Percentiles rank a stretch among this genome's conserved stretches.
Evolutionary conservation across 2,113 vertebrate species (phyloP).

Genomic region (Pluvianellus socialis): DNA sequence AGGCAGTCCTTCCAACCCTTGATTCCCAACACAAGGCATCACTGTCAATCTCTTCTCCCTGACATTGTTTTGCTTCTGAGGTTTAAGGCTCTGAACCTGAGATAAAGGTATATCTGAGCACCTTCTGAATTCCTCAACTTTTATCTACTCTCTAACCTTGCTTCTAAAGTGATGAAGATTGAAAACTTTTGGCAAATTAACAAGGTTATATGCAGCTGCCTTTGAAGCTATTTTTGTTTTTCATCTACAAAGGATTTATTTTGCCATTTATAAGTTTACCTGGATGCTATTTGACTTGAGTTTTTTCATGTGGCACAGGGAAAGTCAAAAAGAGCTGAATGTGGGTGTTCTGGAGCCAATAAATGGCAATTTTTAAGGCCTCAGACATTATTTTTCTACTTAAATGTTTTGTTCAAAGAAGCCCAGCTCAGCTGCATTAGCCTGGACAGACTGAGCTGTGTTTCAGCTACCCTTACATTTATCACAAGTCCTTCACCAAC

Average conservation of each 20-base stretch:
- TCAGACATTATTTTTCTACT: not conserved
- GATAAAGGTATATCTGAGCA: not conserved
- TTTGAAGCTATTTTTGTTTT: constrained; percentile 13
- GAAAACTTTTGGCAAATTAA: constrained; percentile 45
- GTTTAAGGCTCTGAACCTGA: not conserved
- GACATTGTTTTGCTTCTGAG: not conserved
- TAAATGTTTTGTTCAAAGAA: not conserved
- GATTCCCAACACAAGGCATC: not conserved
- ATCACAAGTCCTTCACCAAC: not conserved
- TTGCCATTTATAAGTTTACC: not conserved
- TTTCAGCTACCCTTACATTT: not conserved
- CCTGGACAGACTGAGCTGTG: not conserved
- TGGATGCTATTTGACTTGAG: not conserved
- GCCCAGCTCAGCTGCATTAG: not conserved
- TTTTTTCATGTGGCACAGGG: not conserved
- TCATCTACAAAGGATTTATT: constrained; percentile 16
- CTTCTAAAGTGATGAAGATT: constrained; percentile 13
- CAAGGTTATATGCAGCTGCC: not conserved
- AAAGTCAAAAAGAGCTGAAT: not conserved
- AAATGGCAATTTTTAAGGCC: not conserved
- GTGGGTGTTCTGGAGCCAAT: not conserved
- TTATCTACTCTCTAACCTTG: not conserved
- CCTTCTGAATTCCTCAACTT: not conserved
- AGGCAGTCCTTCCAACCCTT: not conserved
- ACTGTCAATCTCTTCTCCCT: not conserved